Conservation (phyloP, 2,888 invertebrate genomes). For the Atrina japonica region DNA sequence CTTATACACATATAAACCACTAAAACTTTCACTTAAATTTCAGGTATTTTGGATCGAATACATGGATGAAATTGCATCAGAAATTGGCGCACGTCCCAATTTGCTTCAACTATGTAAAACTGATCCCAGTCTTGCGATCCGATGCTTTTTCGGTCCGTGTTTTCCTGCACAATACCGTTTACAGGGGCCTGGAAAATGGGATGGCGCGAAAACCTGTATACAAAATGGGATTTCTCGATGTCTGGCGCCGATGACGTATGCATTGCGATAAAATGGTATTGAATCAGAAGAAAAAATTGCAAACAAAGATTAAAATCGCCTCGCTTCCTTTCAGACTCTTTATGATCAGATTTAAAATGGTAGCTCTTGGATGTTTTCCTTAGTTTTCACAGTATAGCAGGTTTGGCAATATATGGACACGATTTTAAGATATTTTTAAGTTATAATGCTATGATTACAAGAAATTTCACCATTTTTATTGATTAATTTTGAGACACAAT, state of each 20-base stretch:
- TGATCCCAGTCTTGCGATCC: constrained; percentile 69
- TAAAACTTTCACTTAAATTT: constrained; percentile 33
- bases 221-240: constrained; percentile 46
- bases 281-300: no score
- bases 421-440: no score
- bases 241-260: constrained; percentile 46
- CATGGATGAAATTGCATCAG: constrained; percentile 76
- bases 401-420: no score
- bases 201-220: constrained; percentile 64
- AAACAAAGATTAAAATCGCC: no score
- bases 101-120: constrained; percentile 56
- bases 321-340: no score
- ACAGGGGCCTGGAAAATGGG: constrained; percentile 70
- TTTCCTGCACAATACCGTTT: constrained; percentile 77
- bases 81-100: constrained; percentile 71
- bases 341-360: no score
- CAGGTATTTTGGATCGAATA: constrained; percentile 78
- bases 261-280: constrained; percentile 19
- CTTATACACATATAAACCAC: no score
- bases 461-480: no score
- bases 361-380: no score
- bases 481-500: no score
- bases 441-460: no score
- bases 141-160: constrained; percentile 76
- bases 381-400: no score